phyloP scores from a whole-genome alignment of 2,797 vertebrate species.

The Danio tinwini region DNA sequence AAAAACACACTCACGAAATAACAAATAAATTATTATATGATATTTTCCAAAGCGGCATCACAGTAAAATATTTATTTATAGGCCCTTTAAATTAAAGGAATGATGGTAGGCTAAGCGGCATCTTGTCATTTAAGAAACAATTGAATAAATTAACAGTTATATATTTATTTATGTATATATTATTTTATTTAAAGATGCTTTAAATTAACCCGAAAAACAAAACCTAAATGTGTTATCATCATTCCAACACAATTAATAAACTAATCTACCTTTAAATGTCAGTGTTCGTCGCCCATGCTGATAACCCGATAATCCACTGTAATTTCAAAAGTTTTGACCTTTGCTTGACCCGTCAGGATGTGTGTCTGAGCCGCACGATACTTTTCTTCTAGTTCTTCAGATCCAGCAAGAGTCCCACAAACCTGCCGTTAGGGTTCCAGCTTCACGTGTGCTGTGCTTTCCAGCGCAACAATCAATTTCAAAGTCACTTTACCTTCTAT shows the following conservation, averaged over 20 bases:
- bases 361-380: constrained; percentile 2
- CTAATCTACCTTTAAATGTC: constrained; percentile 10
- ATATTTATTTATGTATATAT: background rate
- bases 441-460: constrained; percentile 23
- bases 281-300: constrained; percentile 15
- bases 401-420: constrained; percentile 17
- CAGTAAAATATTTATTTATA: background rate
- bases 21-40: background rate
- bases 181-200: background rate
- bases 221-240: background rate
- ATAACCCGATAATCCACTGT: constrained; percentile 21
- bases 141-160: background rate
- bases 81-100: background rate
- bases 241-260: background rate
- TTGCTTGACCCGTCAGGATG: constrained; percentile 22
- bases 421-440: constrained; percentile 7
- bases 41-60: background rate
- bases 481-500: constrained; percentile 32
- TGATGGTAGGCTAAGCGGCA: background rate
- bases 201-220: background rate
- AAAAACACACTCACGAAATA: background rate
- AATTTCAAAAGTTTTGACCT: constrained; percentile 34
- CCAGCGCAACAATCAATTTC: constrained; percentile 14
- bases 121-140: background rate
- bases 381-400: constrained; percentile 15